phyloP scores from a whole-genome alignment of 2,113 vertebrate species.

The Elephas maximus region DNA sequence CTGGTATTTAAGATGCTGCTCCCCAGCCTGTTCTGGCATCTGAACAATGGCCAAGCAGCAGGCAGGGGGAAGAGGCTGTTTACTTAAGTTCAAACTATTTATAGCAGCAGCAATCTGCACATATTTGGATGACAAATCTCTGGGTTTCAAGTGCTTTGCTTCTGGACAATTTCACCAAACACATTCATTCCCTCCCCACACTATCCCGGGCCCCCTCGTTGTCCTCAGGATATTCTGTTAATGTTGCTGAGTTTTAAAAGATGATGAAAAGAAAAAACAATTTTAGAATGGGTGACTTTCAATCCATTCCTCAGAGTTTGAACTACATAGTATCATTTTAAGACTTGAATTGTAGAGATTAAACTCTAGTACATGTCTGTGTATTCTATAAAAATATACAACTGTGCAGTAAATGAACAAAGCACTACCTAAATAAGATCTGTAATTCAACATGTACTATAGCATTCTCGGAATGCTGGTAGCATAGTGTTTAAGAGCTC shows the following conservation, averaged over 20 bases:
- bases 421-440: background rate
- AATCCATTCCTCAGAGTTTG: conserved; percentile 29
- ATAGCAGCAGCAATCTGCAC: conserved; percentile 88
- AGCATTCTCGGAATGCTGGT: too few relatives aligned
- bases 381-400: conserved; percentile 5
- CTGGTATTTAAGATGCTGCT: background rate
- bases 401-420: background rate
- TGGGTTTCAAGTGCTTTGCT: conserved; percentile 84
- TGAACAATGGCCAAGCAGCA: conserved; percentile 74
- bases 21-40: conserved; percentile 20
- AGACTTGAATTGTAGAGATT: conserved; percentile 41
- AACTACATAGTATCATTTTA: conserved; percentile 41
- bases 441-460: background rate
- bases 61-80: conserved; percentile 83
- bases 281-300: conserved; percentile 58
- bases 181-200: conserved; percentile 62
- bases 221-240: conserved; percentile 73
- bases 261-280: conserved; percentile 70
- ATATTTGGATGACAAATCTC: conserved; percentile 88
- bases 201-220: conserved; percentile 52
- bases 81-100: conserved; percentile 88
- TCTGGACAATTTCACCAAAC: conserved; percentile 88
- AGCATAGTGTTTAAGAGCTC: too few relatives aligned
- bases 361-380: conserved; percentile 12
- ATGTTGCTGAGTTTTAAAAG: conserved; percentile 64